phyloP scores from a whole-genome alignment of 2,888 invertebrate species.

The Acleris cristana region DNA sequence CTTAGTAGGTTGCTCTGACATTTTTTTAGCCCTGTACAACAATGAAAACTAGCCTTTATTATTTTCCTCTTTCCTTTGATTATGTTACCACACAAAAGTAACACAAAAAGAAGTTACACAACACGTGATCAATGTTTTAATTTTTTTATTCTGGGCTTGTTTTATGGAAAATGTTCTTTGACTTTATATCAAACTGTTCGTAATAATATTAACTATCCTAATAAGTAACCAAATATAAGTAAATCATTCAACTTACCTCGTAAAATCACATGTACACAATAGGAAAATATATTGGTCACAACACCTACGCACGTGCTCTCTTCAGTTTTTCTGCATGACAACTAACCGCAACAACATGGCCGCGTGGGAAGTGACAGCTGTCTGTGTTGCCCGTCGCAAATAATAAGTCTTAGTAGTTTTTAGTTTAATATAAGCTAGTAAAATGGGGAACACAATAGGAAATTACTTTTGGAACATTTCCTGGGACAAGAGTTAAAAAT shows the following conservation, averaged over 20 bases:
- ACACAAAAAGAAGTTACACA: conserved; percentile 18
- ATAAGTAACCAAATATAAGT: too few species aligned
- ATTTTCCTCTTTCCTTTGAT: conserved; percentile 13
- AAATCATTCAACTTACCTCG: too few species aligned
- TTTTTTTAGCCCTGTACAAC: conserved; percentile 9
- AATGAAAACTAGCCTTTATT: conserved; percentile 21
- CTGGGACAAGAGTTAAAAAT: conserved; percentile 7
- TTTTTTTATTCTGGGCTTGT: conserved; percentile 5
- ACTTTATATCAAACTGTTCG: conserved; percentile 1
- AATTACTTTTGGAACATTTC: conserved; percentile 8
- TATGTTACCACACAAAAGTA: conserved; percentile 21
- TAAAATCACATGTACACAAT: too few species aligned
- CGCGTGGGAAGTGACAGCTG: not conserved
- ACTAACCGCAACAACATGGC: not conserved
- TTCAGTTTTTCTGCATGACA: not conserved
- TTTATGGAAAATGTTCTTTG: not conserved
- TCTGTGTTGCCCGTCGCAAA: conserved; percentile 6
- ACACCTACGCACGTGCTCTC: not conserved
- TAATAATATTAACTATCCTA: conserved; percentile 7
- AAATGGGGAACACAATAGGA: conserved; percentile 7
- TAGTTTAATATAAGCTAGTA: not conserved
- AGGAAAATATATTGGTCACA: too few species aligned
- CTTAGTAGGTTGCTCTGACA: not conserved
- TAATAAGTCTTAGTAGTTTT: too few species aligned
- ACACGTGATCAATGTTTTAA: conserved; percentile 5